Evolutionary conservation across 2,113 vertebrate species (phyloP).

Genomic region (Zonotrichia leucophrys): DNA sequence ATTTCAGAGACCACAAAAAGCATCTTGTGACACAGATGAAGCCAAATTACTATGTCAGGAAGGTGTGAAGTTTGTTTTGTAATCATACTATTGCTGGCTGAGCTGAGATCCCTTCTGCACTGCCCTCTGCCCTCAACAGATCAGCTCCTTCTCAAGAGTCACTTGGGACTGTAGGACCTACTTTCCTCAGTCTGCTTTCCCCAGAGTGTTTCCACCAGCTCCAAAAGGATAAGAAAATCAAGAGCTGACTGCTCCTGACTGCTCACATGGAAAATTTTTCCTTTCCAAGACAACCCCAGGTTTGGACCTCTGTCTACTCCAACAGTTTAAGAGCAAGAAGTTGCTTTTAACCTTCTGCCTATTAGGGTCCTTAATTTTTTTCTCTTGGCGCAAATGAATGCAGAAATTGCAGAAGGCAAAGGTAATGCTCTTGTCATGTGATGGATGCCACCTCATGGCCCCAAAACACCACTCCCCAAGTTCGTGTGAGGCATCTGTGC

Average conservation of each 20-base stretch:
- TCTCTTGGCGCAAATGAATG: background rate
- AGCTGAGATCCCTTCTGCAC: background rate
- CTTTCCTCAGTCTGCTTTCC: background rate
- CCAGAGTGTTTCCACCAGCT: background rate
- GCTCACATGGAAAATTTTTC: background rate
- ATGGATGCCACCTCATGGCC: background rate
- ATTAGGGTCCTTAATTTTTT: background rate
- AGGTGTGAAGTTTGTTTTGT: background rate
- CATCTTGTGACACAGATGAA: background rate
- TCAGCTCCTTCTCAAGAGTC: background rate
- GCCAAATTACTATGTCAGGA: background rate
- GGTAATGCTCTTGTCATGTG: background rate
- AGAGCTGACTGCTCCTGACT: background rate
- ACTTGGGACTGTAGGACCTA: background rate
- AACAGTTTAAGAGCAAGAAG: background rate
- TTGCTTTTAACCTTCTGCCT: background rate
- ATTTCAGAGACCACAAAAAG: background rate
- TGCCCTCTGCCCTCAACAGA: background rate
- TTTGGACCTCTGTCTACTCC: background rate
- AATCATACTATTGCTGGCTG: background rate
- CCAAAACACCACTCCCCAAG: background rate
- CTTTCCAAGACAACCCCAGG: background rate
- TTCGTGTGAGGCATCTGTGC: accelerated
- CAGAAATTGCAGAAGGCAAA: slow-evolving; percentile 20
- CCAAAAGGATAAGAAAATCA: background rate